phyloP scores from a whole-genome alignment of 2,797 vertebrate species.

The Sebastes wilsoni region DNA sequence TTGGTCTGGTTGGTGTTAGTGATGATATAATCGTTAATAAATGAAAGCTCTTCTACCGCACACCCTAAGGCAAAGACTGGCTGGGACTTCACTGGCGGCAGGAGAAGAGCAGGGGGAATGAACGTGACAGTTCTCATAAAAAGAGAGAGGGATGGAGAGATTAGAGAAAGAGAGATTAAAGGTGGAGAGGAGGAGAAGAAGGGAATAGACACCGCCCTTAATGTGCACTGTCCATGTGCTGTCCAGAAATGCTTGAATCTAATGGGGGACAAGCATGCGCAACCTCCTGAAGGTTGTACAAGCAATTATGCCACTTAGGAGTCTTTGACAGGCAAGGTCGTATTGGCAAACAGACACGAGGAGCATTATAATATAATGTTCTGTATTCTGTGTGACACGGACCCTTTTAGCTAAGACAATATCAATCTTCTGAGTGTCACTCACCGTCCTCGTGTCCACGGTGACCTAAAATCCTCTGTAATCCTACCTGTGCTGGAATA shows the following conservation, averaged over 20 bases:
- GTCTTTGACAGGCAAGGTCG: constrained; percentile 77
- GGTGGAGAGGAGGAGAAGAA: constrained; percentile 34
- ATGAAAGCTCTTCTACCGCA: constrained; percentile 71
- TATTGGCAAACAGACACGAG: constrained; percentile 73
- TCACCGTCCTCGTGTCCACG: constrained; percentile 28
- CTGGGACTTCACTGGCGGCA: constrained; percentile 54
- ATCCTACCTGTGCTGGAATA: constrained; percentile 3
- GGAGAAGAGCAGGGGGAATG: constrained; percentile 57
- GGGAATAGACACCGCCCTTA: constrained; percentile 30
- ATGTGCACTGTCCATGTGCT: constrained; percentile 50
- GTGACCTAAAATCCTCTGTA: constrained; percentile 43
- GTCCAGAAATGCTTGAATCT: constrained; percentile 62
- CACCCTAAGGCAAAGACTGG: constrained; percentile 57
- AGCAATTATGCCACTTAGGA: constrained; percentile 76
- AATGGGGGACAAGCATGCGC: constrained; percentile 66
- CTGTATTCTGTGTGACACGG: constrained; percentile 63
- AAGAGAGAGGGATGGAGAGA: constrained; percentile 41
- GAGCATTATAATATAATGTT: constrained; percentile 73
- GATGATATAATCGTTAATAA: constrained; percentile 65
- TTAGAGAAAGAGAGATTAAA: constrained; percentile 49
- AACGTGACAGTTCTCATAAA: constrained; percentile 64
- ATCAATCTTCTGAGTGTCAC: constrained; percentile 66
- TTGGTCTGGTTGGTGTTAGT: constrained; percentile 73
- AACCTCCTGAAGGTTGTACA: constrained; percentile 77
- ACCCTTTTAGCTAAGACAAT: constrained; percentile 61